A percentile compares a stretch with the other conserved stretches of the same genome.
These are phyloP conservation scores for Thalassoma bifasciatum DNA, from an alignment of 2,113 vertebrate species.

Conservation along the genomic window DNA sequence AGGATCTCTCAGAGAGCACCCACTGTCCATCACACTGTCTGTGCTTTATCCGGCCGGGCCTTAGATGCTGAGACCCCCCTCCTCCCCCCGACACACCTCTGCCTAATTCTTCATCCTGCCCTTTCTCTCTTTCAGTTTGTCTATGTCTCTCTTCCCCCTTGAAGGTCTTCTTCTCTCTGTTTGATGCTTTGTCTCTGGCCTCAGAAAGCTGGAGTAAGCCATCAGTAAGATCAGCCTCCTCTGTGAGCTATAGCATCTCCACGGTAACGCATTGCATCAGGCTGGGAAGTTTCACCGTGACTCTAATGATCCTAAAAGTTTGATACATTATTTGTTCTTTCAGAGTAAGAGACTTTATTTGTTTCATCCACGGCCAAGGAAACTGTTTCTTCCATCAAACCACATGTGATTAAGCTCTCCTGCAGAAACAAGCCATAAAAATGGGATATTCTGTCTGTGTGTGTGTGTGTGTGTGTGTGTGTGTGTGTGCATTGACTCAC, in stretches of 20 bases:
- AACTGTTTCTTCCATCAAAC: conserved; percentile 20
- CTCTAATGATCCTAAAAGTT: not conserved
- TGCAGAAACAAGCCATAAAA: not conserved
- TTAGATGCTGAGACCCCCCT: too few species aligned
- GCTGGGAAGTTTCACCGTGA: not conserved
- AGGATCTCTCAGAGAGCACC: conserved; percentile 68
- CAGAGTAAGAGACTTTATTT: not conserved
- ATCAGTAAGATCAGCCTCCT: conserved; percentile 60
- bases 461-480: too few species aligned
- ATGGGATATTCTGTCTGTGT: too few species aligned
- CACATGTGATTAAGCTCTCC: conserved; percentile 39
- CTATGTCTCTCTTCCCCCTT: conserved; percentile 38
- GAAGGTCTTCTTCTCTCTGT: conserved; percentile 57
- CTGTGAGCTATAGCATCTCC: conserved; percentile 47
- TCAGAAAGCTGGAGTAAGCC: conserved; percentile 73
- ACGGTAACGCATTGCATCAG: conserved; percentile 10
- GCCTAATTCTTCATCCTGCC: conserved; percentile 40
- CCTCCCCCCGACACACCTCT: conserved; percentile 18
- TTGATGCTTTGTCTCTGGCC: conserved; percentile 75
- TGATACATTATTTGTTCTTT: not conserved
- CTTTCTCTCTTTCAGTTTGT: conserved; percentile 43
- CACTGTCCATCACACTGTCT: conserved; percentile 74
- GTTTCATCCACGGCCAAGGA: not conserved
- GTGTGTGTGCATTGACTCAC: conserved; percentile 84
- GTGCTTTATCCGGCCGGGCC: conserved; percentile 66